A percentile compares a stretch with the other conserved stretches of the same genome.
phyloP scores from a whole-genome alignment of 1,140 invertebrate genomes.

The Drosophila kepulauana region DNA sequence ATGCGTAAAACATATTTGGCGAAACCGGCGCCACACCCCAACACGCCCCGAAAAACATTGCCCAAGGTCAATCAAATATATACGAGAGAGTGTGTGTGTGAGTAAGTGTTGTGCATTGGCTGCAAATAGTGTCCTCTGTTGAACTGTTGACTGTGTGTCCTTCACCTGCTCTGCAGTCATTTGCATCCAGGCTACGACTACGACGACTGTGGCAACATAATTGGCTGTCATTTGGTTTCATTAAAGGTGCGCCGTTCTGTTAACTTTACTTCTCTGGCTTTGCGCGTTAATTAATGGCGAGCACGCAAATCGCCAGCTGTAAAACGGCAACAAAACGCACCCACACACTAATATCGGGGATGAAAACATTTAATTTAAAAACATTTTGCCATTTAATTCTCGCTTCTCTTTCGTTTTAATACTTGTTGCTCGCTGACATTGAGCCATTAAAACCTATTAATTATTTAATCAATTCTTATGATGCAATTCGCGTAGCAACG shows the following conservation, averaged over 20 bases:
- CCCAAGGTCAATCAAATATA: conserved; percentile 35
- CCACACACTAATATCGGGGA: background rate
- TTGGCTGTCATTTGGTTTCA: conserved; percentile 17
- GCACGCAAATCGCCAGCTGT: conserved; percentile 55
- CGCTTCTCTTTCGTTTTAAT: background rate
- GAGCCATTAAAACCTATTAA: conserved; percentile 61
- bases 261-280: conserved; percentile 15
- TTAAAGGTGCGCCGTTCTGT: background rate
- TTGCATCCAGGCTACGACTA: conserved; percentile 1
- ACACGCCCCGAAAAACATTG: background rate
- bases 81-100: background rate
- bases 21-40: conserved; percentile 36
- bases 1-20: conserved; percentile 16
- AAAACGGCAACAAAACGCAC: conserved; percentile 34
- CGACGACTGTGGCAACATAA: conserved; percentile 12
- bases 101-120: conserved; percentile 6
- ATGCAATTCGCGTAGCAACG: conserved; percentile 41
- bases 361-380: conserved; percentile 50
- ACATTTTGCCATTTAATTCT: conserved; percentile 18
- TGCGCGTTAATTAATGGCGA: conserved; percentile 62
- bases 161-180: conserved; percentile 28
- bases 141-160: conserved; percentile 27
- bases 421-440: conserved; percentile 60
- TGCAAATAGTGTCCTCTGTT: conserved; percentile 14
- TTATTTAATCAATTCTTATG: conserved; percentile 70